phyloP scores from a whole-genome alignment of 2,888 invertebrate species.

The Liodrosophila aerea region DNA sequence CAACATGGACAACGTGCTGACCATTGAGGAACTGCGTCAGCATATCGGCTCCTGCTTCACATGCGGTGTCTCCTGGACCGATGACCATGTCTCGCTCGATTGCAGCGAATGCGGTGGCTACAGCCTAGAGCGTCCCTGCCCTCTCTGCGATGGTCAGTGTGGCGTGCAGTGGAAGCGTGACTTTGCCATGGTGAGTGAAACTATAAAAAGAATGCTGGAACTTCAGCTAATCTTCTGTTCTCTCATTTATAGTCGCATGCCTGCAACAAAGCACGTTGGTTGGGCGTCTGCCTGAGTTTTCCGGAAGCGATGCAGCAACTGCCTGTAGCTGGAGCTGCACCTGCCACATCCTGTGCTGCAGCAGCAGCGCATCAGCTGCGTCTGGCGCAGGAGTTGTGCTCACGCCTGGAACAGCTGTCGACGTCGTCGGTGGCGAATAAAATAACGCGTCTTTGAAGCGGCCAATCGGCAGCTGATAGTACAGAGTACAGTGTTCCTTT shows the following conservation, averaged over 20 bases:
- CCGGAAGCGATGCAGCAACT: conserved; percentile 77
- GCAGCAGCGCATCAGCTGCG: conserved; percentile 81
- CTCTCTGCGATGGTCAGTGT: conserved; percentile 89
- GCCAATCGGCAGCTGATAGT: neutral
- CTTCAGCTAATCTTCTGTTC: conserved; percentile 21
- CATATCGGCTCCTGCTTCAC: conserved; percentile 89
- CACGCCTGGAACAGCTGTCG: conserved; percentile 84
- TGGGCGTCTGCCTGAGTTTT: conserved; percentile 85
- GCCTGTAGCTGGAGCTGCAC: conserved; percentile 66
- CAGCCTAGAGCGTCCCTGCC: conserved; percentile 89
- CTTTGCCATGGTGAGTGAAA: conserved; percentile 87
- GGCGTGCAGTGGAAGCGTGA: conserved; percentile 89
- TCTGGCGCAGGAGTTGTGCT: conserved; percentile 84
- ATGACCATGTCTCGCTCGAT: conserved; percentile 89
- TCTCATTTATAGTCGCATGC: conserved; percentile 86
- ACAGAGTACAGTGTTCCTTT: conserved; percentile 67
- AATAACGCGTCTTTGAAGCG: conserved; percentile 73
- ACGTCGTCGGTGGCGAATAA: conserved; percentile 75
- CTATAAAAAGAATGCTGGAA: no score
- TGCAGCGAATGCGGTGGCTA: conserved; percentile 92
- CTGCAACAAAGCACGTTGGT: conserved; percentile 88
- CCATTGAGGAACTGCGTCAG: conserved; percentile 88
- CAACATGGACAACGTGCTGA: conserved; percentile 84
- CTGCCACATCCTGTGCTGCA: conserved; percentile 76
- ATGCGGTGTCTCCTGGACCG: conserved; percentile 91